phyloP scores from a whole-genome alignment of 2,797 vertebrate genomes.

The Fringilla coelebs region DNA sequence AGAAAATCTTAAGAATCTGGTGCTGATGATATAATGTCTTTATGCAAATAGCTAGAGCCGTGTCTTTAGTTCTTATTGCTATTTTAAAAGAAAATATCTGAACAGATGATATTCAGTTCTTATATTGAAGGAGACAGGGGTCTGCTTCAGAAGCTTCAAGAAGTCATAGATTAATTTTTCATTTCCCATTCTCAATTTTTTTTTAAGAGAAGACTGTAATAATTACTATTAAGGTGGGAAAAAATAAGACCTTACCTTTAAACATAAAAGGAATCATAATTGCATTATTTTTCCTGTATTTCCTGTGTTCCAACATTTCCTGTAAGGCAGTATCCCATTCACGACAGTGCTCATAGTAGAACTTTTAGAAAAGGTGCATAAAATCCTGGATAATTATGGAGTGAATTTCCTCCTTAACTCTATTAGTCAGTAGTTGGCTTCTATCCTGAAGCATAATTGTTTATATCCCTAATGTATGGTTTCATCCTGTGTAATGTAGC shows the following conservation, averaged over 20 bases:
- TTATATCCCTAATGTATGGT: slow-evolving; percentile 72
- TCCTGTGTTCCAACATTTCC: not conserved
- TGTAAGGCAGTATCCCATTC: not conserved
- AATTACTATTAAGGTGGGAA: not conserved
- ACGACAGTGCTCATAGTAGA: not conserved
- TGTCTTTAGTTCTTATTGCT: not conserved
- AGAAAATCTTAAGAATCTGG: not conserved
- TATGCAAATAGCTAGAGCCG: not conserved
- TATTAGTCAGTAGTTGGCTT: slow-evolving; percentile 68
- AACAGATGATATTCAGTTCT: not conserved
- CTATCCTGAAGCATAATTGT: slow-evolving; percentile 70
- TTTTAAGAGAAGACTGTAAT: not conserved
- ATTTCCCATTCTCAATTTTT: not conserved
- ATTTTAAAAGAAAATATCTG: not conserved
- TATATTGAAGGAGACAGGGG: not conserved
- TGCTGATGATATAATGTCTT: not conserved
- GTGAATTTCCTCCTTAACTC: slow-evolving; percentile 61
- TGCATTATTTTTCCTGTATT: not conserved
- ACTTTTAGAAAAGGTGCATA: slow-evolving; percentile 48
- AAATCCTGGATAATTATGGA: slow-evolving; percentile 55
- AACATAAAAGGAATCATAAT: not conserved
- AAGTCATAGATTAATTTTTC: not conserved
- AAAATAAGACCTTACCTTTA: not conserved
- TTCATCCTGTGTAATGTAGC: slow-evolving; percentile 68
- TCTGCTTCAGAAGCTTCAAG: not conserved